A percentile compares a stretch with the other conserved stretches of the same genome.
Evolutionary conservation across 2,113 vertebrate species (phyloP).

Genomic region (Phalacrocorax aristotelis): DNA sequence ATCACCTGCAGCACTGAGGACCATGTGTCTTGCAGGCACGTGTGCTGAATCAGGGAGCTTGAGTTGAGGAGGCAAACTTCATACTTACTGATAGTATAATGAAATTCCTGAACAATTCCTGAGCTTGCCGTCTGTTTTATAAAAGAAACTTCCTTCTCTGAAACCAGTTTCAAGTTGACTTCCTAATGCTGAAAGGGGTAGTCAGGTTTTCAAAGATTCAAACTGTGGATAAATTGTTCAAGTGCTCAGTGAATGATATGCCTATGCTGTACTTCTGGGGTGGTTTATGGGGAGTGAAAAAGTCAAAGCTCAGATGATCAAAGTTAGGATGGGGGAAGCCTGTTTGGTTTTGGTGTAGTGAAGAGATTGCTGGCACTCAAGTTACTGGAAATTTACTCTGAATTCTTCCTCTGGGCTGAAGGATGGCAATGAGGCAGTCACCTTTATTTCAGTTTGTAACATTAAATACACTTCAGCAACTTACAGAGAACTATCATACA

Average conservation of each 20-base stretch:
- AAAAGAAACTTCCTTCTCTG: neutral
- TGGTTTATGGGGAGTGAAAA: neutral
- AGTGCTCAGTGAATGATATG: neutral
- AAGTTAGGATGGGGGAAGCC: neutral
- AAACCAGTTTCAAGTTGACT: neutral
- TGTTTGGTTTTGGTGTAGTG: neutral
- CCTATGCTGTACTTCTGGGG: neutral
- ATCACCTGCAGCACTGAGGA: neutral
- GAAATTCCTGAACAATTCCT: neutral
- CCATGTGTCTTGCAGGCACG: rapidly evolving
- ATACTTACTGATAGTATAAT: neutral
- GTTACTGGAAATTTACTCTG: neutral
- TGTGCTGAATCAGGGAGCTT: rapidly evolving
- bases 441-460: neutral
- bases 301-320: neutral
- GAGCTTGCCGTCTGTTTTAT: neutral
- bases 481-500: neutral
- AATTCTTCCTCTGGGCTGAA: neutral
- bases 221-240: neutral
- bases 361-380: neutral
- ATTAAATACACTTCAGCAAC: neutral
- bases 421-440: neutral
- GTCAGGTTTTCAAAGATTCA: neutral
- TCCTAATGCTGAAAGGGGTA: neutral
- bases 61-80: neutral